Base-by-base conservation (phyloP, 2,797 vertebrate species). In the Urocyon cinereoargenteus region DNA sequence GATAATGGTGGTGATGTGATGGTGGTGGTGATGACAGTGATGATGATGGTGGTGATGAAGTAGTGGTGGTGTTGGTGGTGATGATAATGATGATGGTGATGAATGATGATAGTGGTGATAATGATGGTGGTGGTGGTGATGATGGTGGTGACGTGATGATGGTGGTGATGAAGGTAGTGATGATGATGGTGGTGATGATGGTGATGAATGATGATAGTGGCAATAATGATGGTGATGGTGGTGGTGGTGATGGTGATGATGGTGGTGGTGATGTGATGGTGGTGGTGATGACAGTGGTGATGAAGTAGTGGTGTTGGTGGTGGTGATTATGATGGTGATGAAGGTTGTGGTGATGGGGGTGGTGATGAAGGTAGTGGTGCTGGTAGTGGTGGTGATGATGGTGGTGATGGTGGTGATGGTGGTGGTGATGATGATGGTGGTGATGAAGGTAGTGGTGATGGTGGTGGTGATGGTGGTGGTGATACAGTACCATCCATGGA, bases 11-110 rank as follows among this genome's bases (percentile, higher is more conserved):
- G 0, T 73, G 36, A 0, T 26, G 22, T 40, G 21, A 1, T 14
- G 22, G 0, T 24, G 36, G 0, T 75, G 45, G 3, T 45, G 16
- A 0, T 34, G 6, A 7, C 15, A 0, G 2, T 26, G n/a, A 3
- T 18, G 36, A 1, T 24, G 28, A 2, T 49, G 10, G 3, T 19
- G 16, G 6, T 36, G 4, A 3, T 24, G 55, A 0, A n/a, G n/a
- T n/a, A n/a, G 6, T 34, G 40, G 0, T 49, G 55, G 3, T 12
- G 1, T 2, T 21, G 22, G 2, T 19, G 51, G 0, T 31, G 10
- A 1, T 55, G 5, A 0, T 36, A 2, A 8, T 28, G 9, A 0
- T 36, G 84, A 1, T 57, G n/a, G 6, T 7, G 9, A 0, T 12
- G 3, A 22, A 0, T 12, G 40, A 1, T 40, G 40, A 5, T 40